Conservation (phyloP, 2,797 vertebrate genomes). For the Scyliorhinus canicula region DNA sequence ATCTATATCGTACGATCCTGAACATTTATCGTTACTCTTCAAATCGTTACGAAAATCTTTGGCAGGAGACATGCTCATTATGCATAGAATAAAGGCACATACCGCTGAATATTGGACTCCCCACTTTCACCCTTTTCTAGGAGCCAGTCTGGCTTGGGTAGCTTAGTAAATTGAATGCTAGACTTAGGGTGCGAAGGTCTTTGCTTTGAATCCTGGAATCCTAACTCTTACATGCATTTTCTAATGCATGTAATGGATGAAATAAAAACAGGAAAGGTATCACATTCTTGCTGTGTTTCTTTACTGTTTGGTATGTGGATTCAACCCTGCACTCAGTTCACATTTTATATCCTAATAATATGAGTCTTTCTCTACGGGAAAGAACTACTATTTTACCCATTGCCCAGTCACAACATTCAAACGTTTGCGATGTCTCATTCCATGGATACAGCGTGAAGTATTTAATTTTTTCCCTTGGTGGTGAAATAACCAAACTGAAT, state of each 20-base stretch:
- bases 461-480: not conserved
- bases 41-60: not conserved
- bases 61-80: not conserved
- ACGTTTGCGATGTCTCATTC: not conserved
- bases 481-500: not conserved
- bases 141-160: not conserved
- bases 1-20: too few species aligned
- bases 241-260: not conserved
- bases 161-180: not conserved
- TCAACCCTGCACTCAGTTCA: not conserved
- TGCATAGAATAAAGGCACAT: not conserved
- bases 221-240: not conserved
- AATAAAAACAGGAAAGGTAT: not conserved
- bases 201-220: not conserved
- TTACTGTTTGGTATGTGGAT: not conserved
- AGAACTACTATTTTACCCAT: not conserved
- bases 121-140: not conserved
- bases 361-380: not conserved
- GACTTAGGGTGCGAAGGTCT: not conserved
- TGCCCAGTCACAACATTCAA: not conserved
- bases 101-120: not conserved
- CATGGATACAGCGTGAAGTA: not conserved
- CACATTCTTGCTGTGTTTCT: not conserved
- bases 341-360: not conserved
- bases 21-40: not conserved